Base-by-base conservation (phyloP, 2,888 invertebrate genomes). In the Argyra leucocephala region DNA sequence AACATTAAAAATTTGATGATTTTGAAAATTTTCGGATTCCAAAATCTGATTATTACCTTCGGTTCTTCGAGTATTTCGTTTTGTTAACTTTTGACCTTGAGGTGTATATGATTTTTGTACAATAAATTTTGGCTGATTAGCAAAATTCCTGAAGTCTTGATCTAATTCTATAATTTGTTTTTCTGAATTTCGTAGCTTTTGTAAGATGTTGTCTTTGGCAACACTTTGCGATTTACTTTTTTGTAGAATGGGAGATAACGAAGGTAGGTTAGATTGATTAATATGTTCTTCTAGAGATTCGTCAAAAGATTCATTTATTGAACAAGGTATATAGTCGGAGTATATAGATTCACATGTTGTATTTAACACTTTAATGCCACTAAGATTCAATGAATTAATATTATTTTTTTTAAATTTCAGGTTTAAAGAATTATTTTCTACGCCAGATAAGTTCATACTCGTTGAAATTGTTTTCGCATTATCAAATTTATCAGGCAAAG, bases 321-420 rank as follows among this genome's bases (percentile, higher is more conserved):
- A n/a, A n/a, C n/a, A n/a, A 31, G 6, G 10, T 31, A 7, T 31
- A 31, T 57, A 69, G 61, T 76, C 76, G 4, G 72, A 74, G 57
- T 74, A 73, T 57, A 72, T 66, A 0, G 76, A 76, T 37, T 76
- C 76, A 0, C 72, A 68, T 3, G 76, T 74, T 66, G 74, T 71
- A 69, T 77, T 76, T 1, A 77, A 67, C 36, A 74, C 63, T 65
- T 75, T 71, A 48, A 77, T 74, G 9, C 77, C 77, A 65, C 77
- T 77, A 63, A 77, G 71, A 61, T 77, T 76, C 0, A 71, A 67
- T 18, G 67, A 67, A 58, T 23, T 22, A 22, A 6, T 7, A 10
- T 1, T 5, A 22, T 5, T 10, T 2, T 22, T 22, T 22, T 22
- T 22, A 22, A 58, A 22, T 58, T n/a, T n/a, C n/a, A n/a, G n/a